Conservation (phyloP, 2,888 invertebrate genomes). For the Gastrophysa polygoni region DNA sequence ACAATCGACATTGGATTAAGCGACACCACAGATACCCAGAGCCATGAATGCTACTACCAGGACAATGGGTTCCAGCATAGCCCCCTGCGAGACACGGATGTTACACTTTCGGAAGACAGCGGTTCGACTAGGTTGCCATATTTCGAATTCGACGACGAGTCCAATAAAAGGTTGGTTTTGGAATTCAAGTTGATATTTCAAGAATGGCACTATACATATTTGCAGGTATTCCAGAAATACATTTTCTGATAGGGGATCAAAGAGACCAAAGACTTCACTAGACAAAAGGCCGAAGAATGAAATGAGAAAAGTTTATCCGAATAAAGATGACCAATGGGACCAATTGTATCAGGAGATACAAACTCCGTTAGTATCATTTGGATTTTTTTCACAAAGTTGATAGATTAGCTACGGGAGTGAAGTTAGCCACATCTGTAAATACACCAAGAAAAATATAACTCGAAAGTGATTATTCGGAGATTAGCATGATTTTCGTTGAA, state of each 20-base stretch:
- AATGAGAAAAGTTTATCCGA: slow-evolving; percentile 43
- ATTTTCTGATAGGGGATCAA: slow-evolving; percentile 38
- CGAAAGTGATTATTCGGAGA: no score
- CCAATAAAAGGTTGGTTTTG: slow-evolving; percentile 41
- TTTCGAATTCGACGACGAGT: slow-evolving; percentile 47
- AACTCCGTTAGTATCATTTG: slow-evolving; percentile 42
- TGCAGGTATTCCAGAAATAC: slow-evolving; percentile 38
- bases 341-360: slow-evolving; percentile 49
- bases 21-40: slow-evolving; percentile 51
- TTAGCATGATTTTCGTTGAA: no score
- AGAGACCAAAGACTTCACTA: slow-evolving; percentile 33
- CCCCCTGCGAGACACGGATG: slow-evolving; percentile 41
- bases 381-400: neutral
- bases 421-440: slow-evolving; percentile 1
- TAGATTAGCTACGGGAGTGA: neutral
- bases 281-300: slow-evolving; percentile 36
- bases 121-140: slow-evolving; percentile 50
- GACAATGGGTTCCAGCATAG: slow-evolving; percentile 48
- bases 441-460: no score
- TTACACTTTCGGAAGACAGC: slow-evolving; percentile 51
- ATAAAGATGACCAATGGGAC: slow-evolving; percentile 42
- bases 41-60: slow-evolving; percentile 50
- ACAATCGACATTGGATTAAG: slow-evolving; percentile 49
- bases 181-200: no score
- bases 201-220: no score